phyloP scores from a whole-genome alignment of 2,888 invertebrate species.

The Amiota mariae region DNA sequence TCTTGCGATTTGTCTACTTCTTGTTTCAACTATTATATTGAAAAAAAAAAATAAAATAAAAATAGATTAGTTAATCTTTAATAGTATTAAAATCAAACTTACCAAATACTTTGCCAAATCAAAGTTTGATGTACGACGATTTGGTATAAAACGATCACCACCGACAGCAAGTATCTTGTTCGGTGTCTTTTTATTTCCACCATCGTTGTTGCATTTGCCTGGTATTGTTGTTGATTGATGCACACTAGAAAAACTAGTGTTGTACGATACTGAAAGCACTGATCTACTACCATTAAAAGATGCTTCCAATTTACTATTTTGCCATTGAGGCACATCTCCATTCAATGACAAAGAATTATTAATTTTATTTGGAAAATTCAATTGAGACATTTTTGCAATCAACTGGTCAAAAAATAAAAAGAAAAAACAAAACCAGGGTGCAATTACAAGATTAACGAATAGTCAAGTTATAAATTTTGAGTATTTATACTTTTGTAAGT shows the following conservation, averaged over 20 bases:
- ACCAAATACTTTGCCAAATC: conserved; percentile 92
- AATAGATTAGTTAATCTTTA: background rate
- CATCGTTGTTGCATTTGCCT: conserved; percentile 70
- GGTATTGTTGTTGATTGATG: conserved; percentile 75
- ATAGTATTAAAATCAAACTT: conserved; percentile 54
- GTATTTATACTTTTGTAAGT: too few relatives aligned
- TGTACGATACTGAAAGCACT: conserved; percentile 76
- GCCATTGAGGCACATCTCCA: conserved; percentile 87
- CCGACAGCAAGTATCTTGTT: conserved; percentile 81
- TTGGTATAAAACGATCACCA: conserved; percentile 93
- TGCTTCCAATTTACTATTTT: conserved; percentile 80
- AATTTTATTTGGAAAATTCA: conserved; percentile 86
- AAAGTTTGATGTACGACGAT: conserved; percentile 90
- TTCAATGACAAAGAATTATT: conserved; percentile 85
- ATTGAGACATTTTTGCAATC: conserved; percentile 83
- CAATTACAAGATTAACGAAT: too few relatives aligned
- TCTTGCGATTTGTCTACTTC: conserved; percentile 73
- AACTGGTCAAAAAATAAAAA: background rate
- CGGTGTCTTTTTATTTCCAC: conserved; percentile 77
- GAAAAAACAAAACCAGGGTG: too few relatives aligned
- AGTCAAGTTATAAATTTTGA: too few relatives aligned
- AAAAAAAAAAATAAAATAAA: too few relatives aligned
- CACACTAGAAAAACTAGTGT: conserved; percentile 76
- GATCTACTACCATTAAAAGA: conserved; percentile 74
- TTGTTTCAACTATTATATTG: conserved; percentile 70